Conservation (phyloP, 2,797 vertebrate species). For the Chlorospingus flavigularis region DNA sequence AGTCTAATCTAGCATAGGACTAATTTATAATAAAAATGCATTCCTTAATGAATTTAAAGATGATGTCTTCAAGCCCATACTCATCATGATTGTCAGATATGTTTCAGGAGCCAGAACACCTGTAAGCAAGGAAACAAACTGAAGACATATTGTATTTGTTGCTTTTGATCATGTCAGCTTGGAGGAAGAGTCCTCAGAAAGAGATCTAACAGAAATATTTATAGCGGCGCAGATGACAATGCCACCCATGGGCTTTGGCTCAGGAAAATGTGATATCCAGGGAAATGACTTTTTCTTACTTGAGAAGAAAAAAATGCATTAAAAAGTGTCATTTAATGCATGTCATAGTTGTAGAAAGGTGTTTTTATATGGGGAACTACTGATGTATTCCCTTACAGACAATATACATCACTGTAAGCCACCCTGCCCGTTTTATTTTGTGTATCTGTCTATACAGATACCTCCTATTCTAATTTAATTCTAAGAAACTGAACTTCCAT, state of each 20-base stretch:
- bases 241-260: neutral
- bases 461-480: neutral
- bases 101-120: neutral
- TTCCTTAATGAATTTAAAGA: neutral
- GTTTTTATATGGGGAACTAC: neutral
- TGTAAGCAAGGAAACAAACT: neutral
- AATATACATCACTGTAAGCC: neutral
- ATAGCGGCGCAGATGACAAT: neutral
- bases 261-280: neutral
- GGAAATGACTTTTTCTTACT: constrained; percentile 19
- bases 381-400: neutral
- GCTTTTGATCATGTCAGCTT: neutral
- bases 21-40: neutral
- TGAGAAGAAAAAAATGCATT: neutral
- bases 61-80: neutral
- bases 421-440: neutral
- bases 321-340: constrained; percentile 32
- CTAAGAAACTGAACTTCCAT: neutral
- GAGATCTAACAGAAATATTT: constrained; percentile 10
- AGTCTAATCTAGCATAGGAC: neutral
- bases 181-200: constrained; percentile 1
- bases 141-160: neutral
- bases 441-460: neutral
- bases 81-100: neutral
- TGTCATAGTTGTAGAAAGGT: neutral